Percentiles rank a stretch among this genome's conserved stretches.
phyloP scores from a whole-genome alignment of 2,113 vertebrate species.

The Cinclus cinclus region DNA sequence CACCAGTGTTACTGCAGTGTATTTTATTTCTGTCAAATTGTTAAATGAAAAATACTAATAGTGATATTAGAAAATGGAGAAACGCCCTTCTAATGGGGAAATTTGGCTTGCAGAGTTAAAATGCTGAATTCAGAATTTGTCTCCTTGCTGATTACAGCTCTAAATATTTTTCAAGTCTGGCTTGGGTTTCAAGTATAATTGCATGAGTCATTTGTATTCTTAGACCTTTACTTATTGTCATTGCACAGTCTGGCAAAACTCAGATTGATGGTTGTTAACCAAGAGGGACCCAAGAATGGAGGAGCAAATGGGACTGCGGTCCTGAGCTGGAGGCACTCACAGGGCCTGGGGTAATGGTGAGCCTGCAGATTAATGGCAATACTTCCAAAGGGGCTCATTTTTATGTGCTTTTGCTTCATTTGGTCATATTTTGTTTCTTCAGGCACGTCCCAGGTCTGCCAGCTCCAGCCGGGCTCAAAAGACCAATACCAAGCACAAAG shows the following conservation, averaged over 20 bases:
- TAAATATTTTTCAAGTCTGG: slow-evolving; percentile 56
- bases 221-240: slow-evolving; percentile 68
- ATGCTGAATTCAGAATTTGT: slow-evolving; percentile 64
- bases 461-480: neutral
- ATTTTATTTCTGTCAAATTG: slow-evolving; percentile 69
- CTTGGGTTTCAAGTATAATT: slow-evolving; percentile 58
- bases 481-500: neutral
- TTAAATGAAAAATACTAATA: slow-evolving; percentile 70
- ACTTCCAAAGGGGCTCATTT: neutral
- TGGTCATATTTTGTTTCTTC: neutral
- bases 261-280: slow-evolving; percentile 53
- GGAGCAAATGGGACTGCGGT: neutral
- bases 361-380: neutral
- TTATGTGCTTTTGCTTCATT: neutral
- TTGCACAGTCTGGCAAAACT: slow-evolving; percentile 56
- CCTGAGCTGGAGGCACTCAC: neutral
- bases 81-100: slow-evolving; percentile 15
- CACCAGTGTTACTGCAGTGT: neutral
- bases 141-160: slow-evolving; percentile 26
- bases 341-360: neutral
- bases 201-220: slow-evolving; percentile 64
- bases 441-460: neutral
- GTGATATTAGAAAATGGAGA: slow-evolving; percentile 60
- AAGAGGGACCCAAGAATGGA: slow-evolving; percentile 20
- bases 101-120: slow-evolving; percentile 29